Percentiles rank a stretch among this genome's conserved stretches.
Evolutionary conservation across 1,140 invertebrate genomes (phyloP).

Genomic region (Drosophila paulistorum): DNA sequence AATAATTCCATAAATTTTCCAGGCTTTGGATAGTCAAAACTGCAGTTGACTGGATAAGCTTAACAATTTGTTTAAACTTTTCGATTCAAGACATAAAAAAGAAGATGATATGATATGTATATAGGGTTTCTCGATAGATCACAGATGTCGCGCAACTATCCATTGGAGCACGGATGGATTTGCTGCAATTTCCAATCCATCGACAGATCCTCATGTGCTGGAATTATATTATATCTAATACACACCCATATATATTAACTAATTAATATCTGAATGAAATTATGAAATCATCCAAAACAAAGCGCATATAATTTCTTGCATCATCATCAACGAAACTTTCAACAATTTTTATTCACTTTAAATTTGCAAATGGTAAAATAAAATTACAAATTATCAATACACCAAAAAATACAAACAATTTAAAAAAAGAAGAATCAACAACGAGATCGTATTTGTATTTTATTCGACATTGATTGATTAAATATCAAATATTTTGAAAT

Average conservation of each 20-base stretch:
- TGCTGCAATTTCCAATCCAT: conserved; percentile 15
- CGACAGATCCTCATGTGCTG: conserved; percentile 13
- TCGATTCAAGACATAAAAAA: conserved; percentile 47
- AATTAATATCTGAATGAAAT: conserved; percentile 27
- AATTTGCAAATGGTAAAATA: conserved; percentile 30
- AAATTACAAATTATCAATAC: conserved; percentile 32
- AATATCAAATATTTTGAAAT: conserved; percentile 55
- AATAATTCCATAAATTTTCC: background rate
- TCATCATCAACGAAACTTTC: conserved; percentile 43
- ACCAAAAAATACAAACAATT: conserved; percentile 36
- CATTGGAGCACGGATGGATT: conserved; percentile 70
- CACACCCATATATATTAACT: conserved; percentile 23
- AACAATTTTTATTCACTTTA: conserved; percentile 57
- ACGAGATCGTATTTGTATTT: conserved; percentile 78
- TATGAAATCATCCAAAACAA: conserved; percentile 29
- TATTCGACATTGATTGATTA: conserved; percentile 59
- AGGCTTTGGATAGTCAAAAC: conserved; percentile 46
- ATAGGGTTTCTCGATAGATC: conserved; percentile 15
- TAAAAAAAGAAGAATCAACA: conserved; percentile 50
- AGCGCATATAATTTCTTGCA: conserved; percentile 29
- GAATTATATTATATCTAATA: conserved; percentile 45
- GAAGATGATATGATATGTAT: conserved; percentile 17
- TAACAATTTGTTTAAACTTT: conserved; percentile 40
- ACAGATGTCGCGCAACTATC: conserved; percentile 37
- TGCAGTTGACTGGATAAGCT: conserved; percentile 61